Evolutionary conservation across 2,888 invertebrate species (phyloP).

Genomic region (Lasioglossum villosulum): DNA sequence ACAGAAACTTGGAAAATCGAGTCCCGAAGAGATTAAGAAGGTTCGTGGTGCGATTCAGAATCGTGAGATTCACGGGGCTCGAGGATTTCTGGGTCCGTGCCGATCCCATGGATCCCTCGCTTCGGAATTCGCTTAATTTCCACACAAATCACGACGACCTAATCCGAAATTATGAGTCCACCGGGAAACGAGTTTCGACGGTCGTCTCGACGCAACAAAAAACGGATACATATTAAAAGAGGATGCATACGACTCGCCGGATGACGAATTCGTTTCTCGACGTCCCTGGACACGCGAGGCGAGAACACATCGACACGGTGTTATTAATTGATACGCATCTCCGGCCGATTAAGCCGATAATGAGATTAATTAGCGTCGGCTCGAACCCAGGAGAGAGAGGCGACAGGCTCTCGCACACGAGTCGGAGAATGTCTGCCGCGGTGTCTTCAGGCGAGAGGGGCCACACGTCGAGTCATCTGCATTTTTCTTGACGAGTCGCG

Average conservation of each 20-base stretch:
- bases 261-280: slow-evolving; percentile 12
- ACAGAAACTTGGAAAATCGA: neutral
- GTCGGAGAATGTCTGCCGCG: slow-evolving; percentile 19
- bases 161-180: slow-evolving; percentile 37
- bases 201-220: neutral
- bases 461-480: slow-evolving; percentile 54
- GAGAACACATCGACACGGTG: slow-evolving; percentile 52
- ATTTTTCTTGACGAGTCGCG: slow-evolving; percentile 53
- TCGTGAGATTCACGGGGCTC: neutral
- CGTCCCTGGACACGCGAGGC: slow-evolving; percentile 18
- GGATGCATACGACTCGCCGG: neutral
- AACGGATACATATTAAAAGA: neutral
- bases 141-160: slow-evolving; percentile 21
- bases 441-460: slow-evolving; percentile 7
- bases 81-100: slow-evolving; percentile 8
- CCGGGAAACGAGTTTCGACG: slow-evolving; percentile 19
- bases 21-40: neutral
- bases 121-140: slow-evolving; percentile 26
- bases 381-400: slow-evolving; percentile 15
- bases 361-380: slow-evolving; percentile 73
- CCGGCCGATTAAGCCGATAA: slow-evolving; percentile 70
- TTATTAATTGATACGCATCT: slow-evolving; percentile 74
- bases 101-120: neutral
- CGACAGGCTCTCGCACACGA: neutral
- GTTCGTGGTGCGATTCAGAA: neutral